phyloP scores from a whole-genome alignment of 53 echinoderm and acorn worm genomes.

The Holothuria scabra region DNA sequence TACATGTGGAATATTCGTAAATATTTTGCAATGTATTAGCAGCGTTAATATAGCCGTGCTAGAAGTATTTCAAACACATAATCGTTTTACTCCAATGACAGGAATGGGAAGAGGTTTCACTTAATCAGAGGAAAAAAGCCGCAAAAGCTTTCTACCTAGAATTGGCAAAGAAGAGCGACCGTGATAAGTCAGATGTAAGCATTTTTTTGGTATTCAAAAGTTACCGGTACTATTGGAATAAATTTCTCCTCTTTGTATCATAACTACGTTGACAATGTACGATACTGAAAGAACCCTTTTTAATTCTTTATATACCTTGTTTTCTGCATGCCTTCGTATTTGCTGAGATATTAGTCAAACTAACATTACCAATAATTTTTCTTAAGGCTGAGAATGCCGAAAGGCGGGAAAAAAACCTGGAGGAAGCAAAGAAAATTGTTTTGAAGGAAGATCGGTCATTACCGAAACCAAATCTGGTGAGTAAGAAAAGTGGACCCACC shows the following conservation, averaged over 20 bases:
- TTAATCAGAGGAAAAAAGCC: conserved; percentile 73
- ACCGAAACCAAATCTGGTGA: conserved; percentile 63
- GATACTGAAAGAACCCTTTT: background rate
- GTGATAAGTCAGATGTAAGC: conserved; percentile 74
- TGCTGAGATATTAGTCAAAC: background rate
- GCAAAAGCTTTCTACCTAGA: conserved; percentile 57
- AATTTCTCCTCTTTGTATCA: no score
- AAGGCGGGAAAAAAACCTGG: conserved; percentile 74
- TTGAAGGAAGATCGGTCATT: conserved; percentile 66
- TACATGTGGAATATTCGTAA: no score
- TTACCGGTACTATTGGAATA: no score
- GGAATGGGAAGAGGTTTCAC: conserved; percentile 81
- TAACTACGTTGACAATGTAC: no score
- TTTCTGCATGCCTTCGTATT: background rate
- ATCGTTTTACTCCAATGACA: background rate
- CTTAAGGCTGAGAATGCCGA: conserved; percentile 74
- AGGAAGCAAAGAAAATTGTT: conserved; percentile 75
- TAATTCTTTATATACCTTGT: no score
- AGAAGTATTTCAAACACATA: no score
- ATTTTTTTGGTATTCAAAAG: background rate
- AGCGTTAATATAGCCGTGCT: no score
- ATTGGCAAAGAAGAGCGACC: conserved; percentile 62
- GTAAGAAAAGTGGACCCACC: background rate
- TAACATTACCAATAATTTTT: background rate
- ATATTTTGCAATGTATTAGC: no score